Evolutionary conservation across 2,113 vertebrate species (phyloP).

Genomic region (Sterrhoptilus dennistouni): DNA sequence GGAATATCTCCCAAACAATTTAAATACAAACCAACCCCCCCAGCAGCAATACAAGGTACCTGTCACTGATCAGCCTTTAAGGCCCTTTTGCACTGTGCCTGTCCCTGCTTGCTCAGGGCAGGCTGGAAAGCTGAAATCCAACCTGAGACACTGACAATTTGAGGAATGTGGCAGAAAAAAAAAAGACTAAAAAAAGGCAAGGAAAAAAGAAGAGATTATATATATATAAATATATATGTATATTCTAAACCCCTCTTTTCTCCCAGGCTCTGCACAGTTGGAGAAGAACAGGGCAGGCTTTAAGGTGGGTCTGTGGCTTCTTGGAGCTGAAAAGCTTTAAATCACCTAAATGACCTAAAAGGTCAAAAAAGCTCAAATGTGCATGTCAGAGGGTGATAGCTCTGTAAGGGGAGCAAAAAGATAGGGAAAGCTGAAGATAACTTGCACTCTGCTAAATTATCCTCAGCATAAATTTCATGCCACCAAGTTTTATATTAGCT

Average conservation of each 20-base stretch:
- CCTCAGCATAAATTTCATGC: background rate
- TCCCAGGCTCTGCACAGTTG: background rate
- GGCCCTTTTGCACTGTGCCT: background rate
- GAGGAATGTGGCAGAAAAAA: background rate
- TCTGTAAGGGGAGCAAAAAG: background rate
- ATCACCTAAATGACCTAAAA: background rate
- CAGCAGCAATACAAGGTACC: background rate
- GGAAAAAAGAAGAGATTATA: fast-evolving
- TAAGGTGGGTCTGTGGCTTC: background rate
- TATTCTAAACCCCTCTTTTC: background rate
- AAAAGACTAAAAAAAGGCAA: background rate
- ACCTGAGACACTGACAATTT: background rate
- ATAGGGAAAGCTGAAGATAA: background rate
- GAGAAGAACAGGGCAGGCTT: background rate
- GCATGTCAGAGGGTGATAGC: background rate
- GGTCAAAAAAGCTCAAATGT: background rate
- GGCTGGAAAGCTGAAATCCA: background rate
- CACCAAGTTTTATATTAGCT: fast-evolving
- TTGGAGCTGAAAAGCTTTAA: background rate
- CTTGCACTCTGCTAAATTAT: background rate
- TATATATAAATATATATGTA: too few relatives aligned
- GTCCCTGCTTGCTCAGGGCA: background rate
- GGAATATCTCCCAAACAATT: background rate
- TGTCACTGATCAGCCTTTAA: background rate
- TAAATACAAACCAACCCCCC: background rate